These are phyloP conservation scores for Sitta carolinensis DNA, from an alignment of 2,797 vertebrate species.

Conservation along the genomic window DNA sequence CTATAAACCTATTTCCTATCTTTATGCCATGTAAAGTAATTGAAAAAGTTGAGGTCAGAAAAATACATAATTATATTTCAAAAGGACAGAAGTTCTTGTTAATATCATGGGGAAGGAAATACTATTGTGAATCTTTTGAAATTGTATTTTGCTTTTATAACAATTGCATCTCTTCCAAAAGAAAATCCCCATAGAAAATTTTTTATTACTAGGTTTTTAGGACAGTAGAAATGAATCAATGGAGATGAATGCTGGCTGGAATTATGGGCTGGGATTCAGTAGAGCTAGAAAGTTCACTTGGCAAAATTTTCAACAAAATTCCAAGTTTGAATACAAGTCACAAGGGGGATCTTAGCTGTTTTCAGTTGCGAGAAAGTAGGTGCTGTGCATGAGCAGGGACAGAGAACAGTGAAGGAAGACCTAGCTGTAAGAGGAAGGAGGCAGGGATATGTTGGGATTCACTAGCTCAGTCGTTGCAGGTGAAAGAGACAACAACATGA, in stretches of 20 bases:
- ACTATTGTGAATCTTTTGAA: background rate
- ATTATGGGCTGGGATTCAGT: background rate
- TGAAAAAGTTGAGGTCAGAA: background rate
- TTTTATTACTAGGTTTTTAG: background rate
- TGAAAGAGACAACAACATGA: background rate
- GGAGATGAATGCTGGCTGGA: background rate
- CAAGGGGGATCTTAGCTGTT: background rate
- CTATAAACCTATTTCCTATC: background rate
- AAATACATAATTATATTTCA: background rate
- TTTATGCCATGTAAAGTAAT: background rate
- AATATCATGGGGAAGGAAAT: background rate
- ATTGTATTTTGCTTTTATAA: background rate
- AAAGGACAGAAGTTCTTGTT: background rate
- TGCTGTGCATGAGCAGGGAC: background rate
- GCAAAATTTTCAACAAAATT: background rate
- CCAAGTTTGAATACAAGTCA: background rate
- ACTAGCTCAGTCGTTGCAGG: rapidly evolving
- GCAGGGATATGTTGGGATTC: background rate
- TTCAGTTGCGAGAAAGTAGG: background rate
- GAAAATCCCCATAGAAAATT: background rate
- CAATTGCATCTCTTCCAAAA: background rate
- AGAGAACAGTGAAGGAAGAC: background rate
- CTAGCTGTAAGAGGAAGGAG: background rate
- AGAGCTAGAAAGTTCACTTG: background rate
- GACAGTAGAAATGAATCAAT: background rate